Conservation (phyloP, 2,797 vertebrate genomes). For the Anguilla pacifica region DNA sequence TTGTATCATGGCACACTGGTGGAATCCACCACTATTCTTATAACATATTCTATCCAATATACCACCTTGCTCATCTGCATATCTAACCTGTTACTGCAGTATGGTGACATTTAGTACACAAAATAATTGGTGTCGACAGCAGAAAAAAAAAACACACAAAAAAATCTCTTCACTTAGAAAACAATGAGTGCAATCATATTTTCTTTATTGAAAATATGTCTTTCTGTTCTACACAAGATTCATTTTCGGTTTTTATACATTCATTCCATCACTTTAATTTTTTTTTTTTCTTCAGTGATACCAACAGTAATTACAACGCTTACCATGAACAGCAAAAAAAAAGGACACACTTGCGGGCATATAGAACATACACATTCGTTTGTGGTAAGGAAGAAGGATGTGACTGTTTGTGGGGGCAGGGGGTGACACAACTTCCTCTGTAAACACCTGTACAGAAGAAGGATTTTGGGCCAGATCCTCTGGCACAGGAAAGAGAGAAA, state of each 20-base stretch:
- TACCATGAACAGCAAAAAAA: background rate
- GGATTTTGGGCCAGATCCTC: slow-evolving; percentile 38
- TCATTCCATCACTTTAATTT: background rate
- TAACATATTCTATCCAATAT: background rate
- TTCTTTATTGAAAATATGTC: background rate
- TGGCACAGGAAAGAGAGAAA: slow-evolving; percentile 53
- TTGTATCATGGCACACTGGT: background rate
- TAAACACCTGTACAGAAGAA: slow-evolving; percentile 43
- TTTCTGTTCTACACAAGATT: background rate
- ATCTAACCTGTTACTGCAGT: too few relatives aligned
- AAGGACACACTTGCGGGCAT: too few relatives aligned
- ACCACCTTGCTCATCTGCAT: too few relatives aligned
- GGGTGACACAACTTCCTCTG: slow-evolving; percentile 60
- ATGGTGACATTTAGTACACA: too few relatives aligned
- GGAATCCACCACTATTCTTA: background rate
- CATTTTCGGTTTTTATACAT: background rate
- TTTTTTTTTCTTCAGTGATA: too few relatives aligned
- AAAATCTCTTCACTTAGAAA: too few relatives aligned
- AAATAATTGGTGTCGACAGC: too few relatives aligned
- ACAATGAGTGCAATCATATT: background rate
- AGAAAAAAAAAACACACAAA: too few relatives aligned
- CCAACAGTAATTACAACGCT: background rate
- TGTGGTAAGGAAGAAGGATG: background rate
- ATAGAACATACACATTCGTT: slow-evolving; percentile 4
- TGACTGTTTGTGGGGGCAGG: slow-evolving; percentile 24